Conservation (phyloP, 1,140 invertebrate species). For the Drosophila persimilis region DNA sequence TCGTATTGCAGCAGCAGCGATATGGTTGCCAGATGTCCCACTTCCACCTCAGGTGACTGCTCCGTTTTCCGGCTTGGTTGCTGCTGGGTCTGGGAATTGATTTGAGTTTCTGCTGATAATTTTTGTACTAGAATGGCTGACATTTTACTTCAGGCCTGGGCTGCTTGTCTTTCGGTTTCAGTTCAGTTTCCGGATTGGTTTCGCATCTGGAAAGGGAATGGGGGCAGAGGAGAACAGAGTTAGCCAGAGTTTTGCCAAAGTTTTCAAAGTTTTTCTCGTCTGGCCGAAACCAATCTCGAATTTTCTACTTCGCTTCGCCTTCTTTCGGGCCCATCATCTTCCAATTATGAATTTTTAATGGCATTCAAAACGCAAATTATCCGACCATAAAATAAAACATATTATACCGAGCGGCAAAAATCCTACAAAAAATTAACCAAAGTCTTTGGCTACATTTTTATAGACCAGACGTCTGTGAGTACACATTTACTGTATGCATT, state of each 20-base stretch:
- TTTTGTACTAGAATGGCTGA: slow-evolving; percentile 33
- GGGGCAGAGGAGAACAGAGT: slow-evolving; percentile 1
- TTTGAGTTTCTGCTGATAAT: slow-evolving; percentile 17
- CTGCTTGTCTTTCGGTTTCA: slow-evolving; percentile 62
- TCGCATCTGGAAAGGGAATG: background rate
- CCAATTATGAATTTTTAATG: slow-evolving; percentile 72
- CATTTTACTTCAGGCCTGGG: slow-evolving; percentile 35
- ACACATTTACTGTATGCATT: too few relatives aligned
- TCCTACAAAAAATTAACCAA: slow-evolving; percentile 22
- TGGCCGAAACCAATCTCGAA: background rate
- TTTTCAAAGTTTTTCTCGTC: background rate
- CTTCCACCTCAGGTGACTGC: slow-evolving; percentile 23
- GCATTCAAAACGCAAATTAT: slow-evolving; percentile 66
- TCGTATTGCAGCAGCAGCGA: slow-evolving; percentile 80
- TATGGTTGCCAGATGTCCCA: slow-evolving; percentile 63
- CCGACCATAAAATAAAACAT: slow-evolving; percentile 53
- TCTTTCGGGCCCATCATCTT: slow-evolving; percentile 54
- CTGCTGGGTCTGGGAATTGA: slow-evolving; percentile 10
- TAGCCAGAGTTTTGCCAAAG: slow-evolving; percentile 29
- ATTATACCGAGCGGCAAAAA: slow-evolving; percentile 25
- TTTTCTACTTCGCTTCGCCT: slow-evolving; percentile 11
- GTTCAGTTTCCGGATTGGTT: slow-evolving; percentile 20
- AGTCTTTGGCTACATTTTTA: slow-evolving; percentile 40
- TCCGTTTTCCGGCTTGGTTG: slow-evolving; percentile 7
- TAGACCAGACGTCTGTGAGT: slow-evolving; percentile 8